Percentiles rank a stretch among this genome's conserved stretches.
These are phyloP conservation scores for Parus major DNA, from an alignment of 2,113 vertebrate species.

Conservation along the genomic window DNA sequence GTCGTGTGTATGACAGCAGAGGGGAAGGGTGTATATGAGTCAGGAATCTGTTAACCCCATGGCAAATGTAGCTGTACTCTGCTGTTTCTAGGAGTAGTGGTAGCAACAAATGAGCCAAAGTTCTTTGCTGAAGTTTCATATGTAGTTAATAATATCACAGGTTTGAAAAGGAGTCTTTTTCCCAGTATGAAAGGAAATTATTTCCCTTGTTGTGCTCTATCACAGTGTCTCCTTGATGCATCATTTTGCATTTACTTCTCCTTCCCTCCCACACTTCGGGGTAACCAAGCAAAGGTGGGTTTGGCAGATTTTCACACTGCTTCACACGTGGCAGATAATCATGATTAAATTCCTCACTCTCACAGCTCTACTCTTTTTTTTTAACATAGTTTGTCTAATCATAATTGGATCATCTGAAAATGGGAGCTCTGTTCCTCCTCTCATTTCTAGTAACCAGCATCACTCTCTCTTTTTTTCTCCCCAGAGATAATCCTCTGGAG, in stretches of 20 bases:
- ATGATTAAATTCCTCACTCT: slow-evolving; percentile 38
- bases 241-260: neutral
- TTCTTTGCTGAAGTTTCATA: neutral
- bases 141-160: neutral
- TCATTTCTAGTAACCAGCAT: neutral
- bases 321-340: slow-evolving; percentile 30
- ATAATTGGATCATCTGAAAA: slow-evolving; percentile 69
- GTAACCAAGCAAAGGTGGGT: neutral
- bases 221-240: neutral
- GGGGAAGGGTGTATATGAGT: neutral
- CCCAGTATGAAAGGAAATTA: neutral
- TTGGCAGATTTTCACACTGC: slow-evolving; percentile 27
- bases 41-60: neutral
- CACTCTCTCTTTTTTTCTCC: neutral
- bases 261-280: neutral
- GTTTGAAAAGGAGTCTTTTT: neutral
- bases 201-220: neutral
- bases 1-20: neutral
- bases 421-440: neutral
- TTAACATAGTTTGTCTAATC: slow-evolving; percentile 38
- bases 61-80: neutral
- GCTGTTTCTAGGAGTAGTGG: neutral
- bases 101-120: neutral
- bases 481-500: slow-evolving; percentile 48
- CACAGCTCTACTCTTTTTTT: neutral